Base-by-base conservation (phyloP, 2,113 vertebrate genomes). In the Cacatua alba region DNA sequence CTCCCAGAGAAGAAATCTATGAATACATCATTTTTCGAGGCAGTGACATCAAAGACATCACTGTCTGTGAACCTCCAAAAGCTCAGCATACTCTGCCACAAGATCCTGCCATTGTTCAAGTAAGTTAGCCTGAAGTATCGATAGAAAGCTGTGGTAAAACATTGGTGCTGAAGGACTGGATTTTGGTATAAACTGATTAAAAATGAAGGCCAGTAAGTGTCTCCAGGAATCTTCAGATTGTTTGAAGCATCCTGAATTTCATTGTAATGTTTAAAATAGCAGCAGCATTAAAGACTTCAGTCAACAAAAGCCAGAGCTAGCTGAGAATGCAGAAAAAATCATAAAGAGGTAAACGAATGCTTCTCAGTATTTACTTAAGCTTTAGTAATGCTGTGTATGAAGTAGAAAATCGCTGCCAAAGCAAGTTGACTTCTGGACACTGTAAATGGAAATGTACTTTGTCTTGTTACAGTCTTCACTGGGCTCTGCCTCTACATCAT, bases 11-110 rank as follows among this genome's bases (percentile, higher is more conserved):
- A 94, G 99, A 99, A n/a, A 97, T 99, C 65, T 99, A 99, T 37
- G 99, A 99, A 81, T 99, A 99, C 94, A 99, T 99, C 76, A 99
- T 99, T 81, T 99, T 99, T 95, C 97, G 99, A 60, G 99, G 99
- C 51, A 99, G 99, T 86, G 99, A 99, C 90, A 99, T 99, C 93
- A 99, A 99, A 92, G 99, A 99, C 62, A 99, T 99, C 43, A 98
- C 99, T 5, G 98, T 99, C 44, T 99, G 99, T 92, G 99, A 99
- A 90, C 98, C 98, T 84, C 99, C 99, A 9, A 99, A 98, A 93
- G 98, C 98, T n/a, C 98, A 98, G 62, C 99, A 99, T 84, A 95
- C 98, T 33, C 97, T 99, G 24, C 99, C 99, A 31, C 98, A 99
- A 71, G 99, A 99, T 93, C 99, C 99, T 91, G 99, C 99, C 20